Evolutionary conservation across 2,113 vertebrate genomes (phyloP).

Genomic region (Acrocephalus arundinaceus): DNA sequence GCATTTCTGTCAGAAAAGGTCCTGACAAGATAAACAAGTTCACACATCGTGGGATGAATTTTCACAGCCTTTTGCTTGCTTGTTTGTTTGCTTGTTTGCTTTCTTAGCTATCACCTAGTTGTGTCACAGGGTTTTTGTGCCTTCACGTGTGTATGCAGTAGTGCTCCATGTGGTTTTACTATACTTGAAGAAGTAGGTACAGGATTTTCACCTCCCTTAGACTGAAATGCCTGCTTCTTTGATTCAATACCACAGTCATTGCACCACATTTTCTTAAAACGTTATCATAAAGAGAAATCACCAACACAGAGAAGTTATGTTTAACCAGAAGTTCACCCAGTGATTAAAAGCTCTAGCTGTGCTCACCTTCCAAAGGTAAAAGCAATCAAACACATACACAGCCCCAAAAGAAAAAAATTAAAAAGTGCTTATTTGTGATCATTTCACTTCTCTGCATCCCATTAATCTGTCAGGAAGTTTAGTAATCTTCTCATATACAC

Average conservation of each 20-base stretch:
- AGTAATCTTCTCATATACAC: not conserved
- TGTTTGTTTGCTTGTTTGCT: not conserved
- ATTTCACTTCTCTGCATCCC: not conserved
- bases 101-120: not conserved
- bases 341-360: not conserved
- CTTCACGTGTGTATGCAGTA: accelerated
- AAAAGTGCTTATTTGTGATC: not conserved
- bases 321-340: not conserved
- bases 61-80: not conserved
- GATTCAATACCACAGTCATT: not conserved
- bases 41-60: not conserved
- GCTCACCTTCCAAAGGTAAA: not conserved
- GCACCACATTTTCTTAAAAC: not conserved
- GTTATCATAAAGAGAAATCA: not conserved
- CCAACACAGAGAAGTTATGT: not conserved
- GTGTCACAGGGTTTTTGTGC: not conserved
- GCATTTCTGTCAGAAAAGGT: not conserved
- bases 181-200: not conserved
- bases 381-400: not conserved
- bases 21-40: not conserved
- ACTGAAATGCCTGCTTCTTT: not conserved
- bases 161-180: not conserved
- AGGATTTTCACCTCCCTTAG: not conserved
- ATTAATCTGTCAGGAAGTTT: not conserved
- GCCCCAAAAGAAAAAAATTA: not conserved